phyloP scores from a whole-genome alignment of 1,140 invertebrate genomes.

The Sitodiplosis mosellana region DNA sequence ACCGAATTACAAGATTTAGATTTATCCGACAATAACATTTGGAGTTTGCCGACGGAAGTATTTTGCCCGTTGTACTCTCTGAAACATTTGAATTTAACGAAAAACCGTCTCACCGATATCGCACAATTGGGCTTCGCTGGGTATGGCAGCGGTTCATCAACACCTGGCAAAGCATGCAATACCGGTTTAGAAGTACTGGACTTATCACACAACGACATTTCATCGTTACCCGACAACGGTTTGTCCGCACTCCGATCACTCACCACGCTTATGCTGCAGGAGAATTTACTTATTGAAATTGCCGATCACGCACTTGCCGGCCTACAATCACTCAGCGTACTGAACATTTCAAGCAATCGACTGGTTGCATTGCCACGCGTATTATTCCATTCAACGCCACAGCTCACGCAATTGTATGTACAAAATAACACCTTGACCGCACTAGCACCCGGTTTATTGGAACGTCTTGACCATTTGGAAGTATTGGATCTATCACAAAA shows the following conservation, averaged over 20 bases:
- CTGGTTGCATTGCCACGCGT: conserved; percentile 53
- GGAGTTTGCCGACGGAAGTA: conserved; percentile 48
- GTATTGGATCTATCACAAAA: conserved; percentile 60
- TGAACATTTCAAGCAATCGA: conserved; percentile 62
- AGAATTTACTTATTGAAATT: conserved; percentile 51
- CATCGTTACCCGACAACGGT: conserved; percentile 42
- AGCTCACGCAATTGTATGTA: conserved; percentile 50
- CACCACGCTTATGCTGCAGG: conserved; percentile 42
- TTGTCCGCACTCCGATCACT: conserved; percentile 47
- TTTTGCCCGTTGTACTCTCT: conserved; percentile 56
- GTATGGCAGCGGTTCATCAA: conserved; percentile 28
- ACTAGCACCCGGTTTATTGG: conserved; percentile 54
- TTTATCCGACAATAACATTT: conserved; percentile 63
- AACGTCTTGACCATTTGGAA: conserved; percentile 53
- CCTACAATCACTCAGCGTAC: conserved; percentile 38
- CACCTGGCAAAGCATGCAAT: conserved; percentile 35
- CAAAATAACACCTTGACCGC: conserved; percentile 63
- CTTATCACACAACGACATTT: conserved; percentile 53
- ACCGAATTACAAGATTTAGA: conserved; percentile 48
- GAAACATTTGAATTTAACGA: conserved; percentile 48
- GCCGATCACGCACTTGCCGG: conserved; percentile 52
- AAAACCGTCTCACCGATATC: conserved; percentile 61
- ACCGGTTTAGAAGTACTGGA: conserved; percentile 47
- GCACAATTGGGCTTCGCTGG: conserved; percentile 50
- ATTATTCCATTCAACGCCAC: conserved; percentile 44